Evolutionary conservation across 2,888 invertebrate species (phyloP).

Genomic region (Papilio protenor): DNA sequence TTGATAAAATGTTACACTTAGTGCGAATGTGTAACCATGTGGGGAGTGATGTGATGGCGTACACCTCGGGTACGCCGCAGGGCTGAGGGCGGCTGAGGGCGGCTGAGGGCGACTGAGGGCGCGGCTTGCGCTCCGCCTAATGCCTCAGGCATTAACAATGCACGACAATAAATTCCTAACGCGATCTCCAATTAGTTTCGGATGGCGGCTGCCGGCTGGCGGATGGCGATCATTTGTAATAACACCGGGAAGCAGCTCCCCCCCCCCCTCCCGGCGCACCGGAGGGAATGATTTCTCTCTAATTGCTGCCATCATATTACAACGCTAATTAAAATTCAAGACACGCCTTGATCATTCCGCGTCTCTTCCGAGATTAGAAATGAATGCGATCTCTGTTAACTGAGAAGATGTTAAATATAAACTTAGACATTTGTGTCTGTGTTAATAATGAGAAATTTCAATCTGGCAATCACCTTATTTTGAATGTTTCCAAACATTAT

Average conservation of each 20-base stretch:
- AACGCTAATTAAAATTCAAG: slow-evolving; percentile 37
- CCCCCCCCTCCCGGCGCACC: background rate
- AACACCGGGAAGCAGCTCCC: slow-evolving; percentile 11
- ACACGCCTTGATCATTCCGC: slow-evolving; percentile 23
- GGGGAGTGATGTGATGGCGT: background rate
- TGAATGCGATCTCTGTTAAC: slow-evolving; percentile 17
- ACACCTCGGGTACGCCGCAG: background rate
- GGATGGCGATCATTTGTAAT: slow-evolving; percentile 29
- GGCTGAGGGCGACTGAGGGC: slow-evolving; percentile 11
- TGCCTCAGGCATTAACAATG: slow-evolving; percentile 36
- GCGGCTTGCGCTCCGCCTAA: slow-evolving; percentile 32
- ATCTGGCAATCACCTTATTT: background rate
- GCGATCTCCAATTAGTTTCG: slow-evolving; percentile 34
- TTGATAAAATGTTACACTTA: background rate
- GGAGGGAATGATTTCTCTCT: slow-evolving; percentile 17
- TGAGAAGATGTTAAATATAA: background rate
- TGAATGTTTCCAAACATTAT: background rate
- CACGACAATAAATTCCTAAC: slow-evolving; percentile 39
- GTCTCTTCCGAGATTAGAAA: slow-evolving; percentile 25
- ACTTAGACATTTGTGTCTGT: background rate
- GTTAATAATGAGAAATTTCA: background rate
- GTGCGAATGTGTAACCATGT: background rate
- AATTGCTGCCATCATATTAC: slow-evolving; percentile 33
- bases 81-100: background rate
- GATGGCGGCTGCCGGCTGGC: slow-evolving; percentile 21